Evolutionary conservation across 1,140 invertebrate species (phyloP), one percentile per base, ranked within the genome.

Genomic region (Drosophila yakuba): DNA sequence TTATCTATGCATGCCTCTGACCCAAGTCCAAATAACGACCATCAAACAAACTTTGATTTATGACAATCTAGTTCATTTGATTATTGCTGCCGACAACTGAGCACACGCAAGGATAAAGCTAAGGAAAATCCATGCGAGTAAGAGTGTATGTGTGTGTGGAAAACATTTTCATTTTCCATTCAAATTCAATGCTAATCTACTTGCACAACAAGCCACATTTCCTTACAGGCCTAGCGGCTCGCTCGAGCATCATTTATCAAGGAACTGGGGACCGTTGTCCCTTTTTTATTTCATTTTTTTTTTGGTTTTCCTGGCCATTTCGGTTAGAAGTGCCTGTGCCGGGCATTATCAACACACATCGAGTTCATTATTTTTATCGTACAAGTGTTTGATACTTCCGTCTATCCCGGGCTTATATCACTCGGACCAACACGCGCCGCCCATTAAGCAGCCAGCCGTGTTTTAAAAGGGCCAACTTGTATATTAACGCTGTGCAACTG

Each of bases 151-250:
- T 39, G 23, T 63, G 60, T 52, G 68, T 64, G 74, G 57, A 75
- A 82, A 86, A 88, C 79, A 88, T 86, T 86, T 86, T 82, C 74
- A 86, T 81, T 88, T 82, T 78, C 83, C 66, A 86, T 86, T 86
- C 82, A 88, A 86, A 88, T 86, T 82, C 82, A 86, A 86, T 86
- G 83, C 83, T 86, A 86, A 86, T 86, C 83, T 72, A 86, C 74
- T 86, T 86, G 83, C 82, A 52, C 48, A 76, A 86, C 81, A 86
- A 85, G 82, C 74, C 74, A 47, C 59, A 80, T 69, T 78, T 80
- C 43, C 62, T 55, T 28, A 54, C 41, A 56, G 47, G 59, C 39
- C 69, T 50, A 78, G 48, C 60, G 62, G 36, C 47, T 74, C 63
- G 64, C 56, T 68, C 51, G 47, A 67, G 43, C 78, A 88, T 88